Conservation (phyloP, 2,888 invertebrate species). For the Eudemis profundana region DNA sequence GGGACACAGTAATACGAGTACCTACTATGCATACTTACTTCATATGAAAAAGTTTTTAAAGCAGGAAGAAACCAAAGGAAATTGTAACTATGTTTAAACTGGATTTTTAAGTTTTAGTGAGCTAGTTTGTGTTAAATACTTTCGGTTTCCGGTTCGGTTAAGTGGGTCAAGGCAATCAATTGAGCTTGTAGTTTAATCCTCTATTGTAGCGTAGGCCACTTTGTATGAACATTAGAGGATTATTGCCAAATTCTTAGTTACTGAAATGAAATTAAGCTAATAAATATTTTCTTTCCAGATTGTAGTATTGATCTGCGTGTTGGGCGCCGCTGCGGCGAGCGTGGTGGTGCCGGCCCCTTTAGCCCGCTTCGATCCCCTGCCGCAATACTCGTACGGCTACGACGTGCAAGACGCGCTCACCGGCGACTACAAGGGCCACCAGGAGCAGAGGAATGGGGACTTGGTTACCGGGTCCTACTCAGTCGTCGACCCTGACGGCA, state of each 20-base stretch:
- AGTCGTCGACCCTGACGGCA: constrained; percentile 85
- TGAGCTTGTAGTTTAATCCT: background rate
- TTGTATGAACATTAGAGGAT: background rate
- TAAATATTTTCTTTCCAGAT: constrained; percentile 66
- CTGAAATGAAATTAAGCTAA: background rate
- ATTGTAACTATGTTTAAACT: constrained; percentile 5
- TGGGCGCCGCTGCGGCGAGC: constrained; percentile 71
- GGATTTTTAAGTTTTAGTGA: constrained; percentile 7
- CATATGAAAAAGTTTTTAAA: constrained; percentile 20
- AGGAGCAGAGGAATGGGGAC: constrained; percentile 84
- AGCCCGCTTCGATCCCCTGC: constrained; percentile 73
- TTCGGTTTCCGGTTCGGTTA: constrained; percentile 16
- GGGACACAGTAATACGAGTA: background rate
- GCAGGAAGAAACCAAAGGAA: constrained; percentile 20
- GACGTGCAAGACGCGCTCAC: constrained; percentile 85
- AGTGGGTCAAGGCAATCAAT: constrained; percentile 28
- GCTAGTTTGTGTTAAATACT: constrained; percentile 5
- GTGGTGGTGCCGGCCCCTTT: constrained; percentile 70
- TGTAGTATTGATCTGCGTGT: constrained; percentile 79
- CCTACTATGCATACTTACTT: background rate
- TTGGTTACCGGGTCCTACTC: constrained; percentile 84
- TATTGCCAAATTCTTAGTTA: background rate
- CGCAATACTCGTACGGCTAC: constrained; percentile 86
- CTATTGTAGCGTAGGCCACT: background rate
- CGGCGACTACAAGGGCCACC: constrained; percentile 86